Evolutionary conservation across 2,797 vertebrate species (phyloP).

Genomic region (Arremon brunneinucha): DNA sequence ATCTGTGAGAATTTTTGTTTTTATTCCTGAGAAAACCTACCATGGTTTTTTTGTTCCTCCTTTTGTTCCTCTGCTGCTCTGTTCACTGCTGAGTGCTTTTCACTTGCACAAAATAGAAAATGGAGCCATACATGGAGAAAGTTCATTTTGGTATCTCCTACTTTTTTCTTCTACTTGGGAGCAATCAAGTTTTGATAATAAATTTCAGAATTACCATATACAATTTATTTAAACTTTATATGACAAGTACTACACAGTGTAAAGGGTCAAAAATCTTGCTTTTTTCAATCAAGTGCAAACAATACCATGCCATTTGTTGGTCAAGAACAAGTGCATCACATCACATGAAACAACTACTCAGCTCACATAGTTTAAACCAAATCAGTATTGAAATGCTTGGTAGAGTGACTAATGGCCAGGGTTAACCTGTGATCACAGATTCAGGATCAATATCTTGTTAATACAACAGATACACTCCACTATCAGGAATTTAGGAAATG

Average conservation of each 20-base stretch:
- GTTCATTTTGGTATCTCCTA: background rate
- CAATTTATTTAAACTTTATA: background rate
- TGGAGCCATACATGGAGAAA: background rate
- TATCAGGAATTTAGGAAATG: background rate
- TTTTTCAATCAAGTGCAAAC: background rate
- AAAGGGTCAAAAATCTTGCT: background rate
- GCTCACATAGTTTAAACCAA: background rate
- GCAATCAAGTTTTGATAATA: background rate
- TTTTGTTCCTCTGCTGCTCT: background rate
- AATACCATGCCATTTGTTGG: background rate
- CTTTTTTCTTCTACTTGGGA: background rate
- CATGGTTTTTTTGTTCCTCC: rapidly evolving
- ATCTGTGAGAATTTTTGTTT: background rate
- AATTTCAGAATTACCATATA: background rate
- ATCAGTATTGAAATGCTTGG: background rate
- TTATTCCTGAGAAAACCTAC: background rate
- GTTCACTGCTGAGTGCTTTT: background rate
- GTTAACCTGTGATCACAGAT: background rate
- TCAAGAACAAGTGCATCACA: background rate
- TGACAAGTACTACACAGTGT: background rate
- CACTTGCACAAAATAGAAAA: background rate
- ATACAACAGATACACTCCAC: background rate
- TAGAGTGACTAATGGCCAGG: background rate
- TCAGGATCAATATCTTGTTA: background rate
- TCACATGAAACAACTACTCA: background rate